Base-by-base conservation (phyloP, 2,113 vertebrate genomes). In the Chaenogobius annularis region DNA sequence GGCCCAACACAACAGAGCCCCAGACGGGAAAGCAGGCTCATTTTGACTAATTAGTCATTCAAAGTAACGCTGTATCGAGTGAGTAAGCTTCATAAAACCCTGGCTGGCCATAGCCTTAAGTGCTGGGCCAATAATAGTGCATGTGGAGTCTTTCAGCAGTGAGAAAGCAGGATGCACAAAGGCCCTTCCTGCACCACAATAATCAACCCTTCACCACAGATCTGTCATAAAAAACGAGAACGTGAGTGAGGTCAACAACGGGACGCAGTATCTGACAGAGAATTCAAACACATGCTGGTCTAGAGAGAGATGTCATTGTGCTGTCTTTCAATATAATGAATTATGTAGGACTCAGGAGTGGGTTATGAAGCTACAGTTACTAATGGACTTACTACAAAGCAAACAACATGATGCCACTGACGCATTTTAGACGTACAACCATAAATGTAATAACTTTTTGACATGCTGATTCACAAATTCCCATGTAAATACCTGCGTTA, bases 91-190 rank as follows among this genome's bases (percentile, higher is more conserved):
- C 22, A 72, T 66, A 65, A 72, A 83, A 77, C 69, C 73, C 74
- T 70, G 56, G 64, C 20, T 75, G 59, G 68, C 31, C 46, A 54
- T 52, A 15, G 64, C 69, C 44, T 15, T 64, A 74, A 75, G 66
- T 56, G 72, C 79, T 71, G 56, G 72, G 64, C 79, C 74, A 69
- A 78, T 70, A 76, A 78, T 73, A 76, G 72, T 67, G 26, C 10
- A 54, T 72, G 48, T 15, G 63, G 65, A 82, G 35, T 66, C 52
- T 68, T 67, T 82, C 35, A 78, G 47, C 67, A 35, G 56, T 9
- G 6, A 54, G 70, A 58, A 68, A 70, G 73, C 63, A 69, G 59
- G 72, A 69, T 0, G 2, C 17, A 52, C 20, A 74, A 70, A 79
- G 73, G 66, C 61, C 35, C 44, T 73, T 23, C 43, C 43, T 66